Evolutionary conservation across 2,797 vertebrate genomes (phyloP).

Genomic region (Merluccius polli): DNA sequence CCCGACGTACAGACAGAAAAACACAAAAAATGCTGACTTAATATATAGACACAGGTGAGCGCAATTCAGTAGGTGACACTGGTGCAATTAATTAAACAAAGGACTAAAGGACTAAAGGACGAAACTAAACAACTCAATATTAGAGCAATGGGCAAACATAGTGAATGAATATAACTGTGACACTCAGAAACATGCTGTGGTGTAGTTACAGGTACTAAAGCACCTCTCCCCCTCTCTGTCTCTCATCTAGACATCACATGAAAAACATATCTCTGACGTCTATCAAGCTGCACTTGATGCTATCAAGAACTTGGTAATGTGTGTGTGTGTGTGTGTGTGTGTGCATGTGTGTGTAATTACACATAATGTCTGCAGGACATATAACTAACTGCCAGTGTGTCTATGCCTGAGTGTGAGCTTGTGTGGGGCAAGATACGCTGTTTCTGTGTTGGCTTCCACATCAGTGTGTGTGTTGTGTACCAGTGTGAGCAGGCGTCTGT

Average conservation of each 20-base stretch:
- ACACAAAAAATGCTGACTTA: too few relatives aligned
- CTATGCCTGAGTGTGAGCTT: background rate
- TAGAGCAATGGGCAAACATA: background rate
- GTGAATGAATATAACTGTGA: background rate
- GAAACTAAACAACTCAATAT: background rate
- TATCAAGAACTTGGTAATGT: conserved; percentile 75
- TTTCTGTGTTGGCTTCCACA: background rate
- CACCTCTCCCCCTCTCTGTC: background rate
- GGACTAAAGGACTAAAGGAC: too few relatives aligned
- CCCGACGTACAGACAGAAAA: too few relatives aligned
- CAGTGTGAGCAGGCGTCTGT: conserved; percentile 30
- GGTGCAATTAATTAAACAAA: background rate
- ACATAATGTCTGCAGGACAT: background rate
- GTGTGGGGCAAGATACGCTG: conserved; percentile 4
- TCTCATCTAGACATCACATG: conserved; percentile 48
- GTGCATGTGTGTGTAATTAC: background rate
- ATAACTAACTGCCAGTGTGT: background rate
- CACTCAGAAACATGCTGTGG: background rate
- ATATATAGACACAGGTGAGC: background rate
- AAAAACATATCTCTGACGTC: conserved; percentile 68
- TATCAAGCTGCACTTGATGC: conserved; percentile 69
- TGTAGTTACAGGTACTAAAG: background rate
- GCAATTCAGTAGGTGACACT: background rate
- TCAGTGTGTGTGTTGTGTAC: background rate
- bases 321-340: too few relatives aligned